Percentiles rank a stretch among this genome's conserved stretches.
Evolutionary conservation across 2,888 invertebrate species (phyloP).

Genomic region (Caenorhabditis virilis): DNA sequence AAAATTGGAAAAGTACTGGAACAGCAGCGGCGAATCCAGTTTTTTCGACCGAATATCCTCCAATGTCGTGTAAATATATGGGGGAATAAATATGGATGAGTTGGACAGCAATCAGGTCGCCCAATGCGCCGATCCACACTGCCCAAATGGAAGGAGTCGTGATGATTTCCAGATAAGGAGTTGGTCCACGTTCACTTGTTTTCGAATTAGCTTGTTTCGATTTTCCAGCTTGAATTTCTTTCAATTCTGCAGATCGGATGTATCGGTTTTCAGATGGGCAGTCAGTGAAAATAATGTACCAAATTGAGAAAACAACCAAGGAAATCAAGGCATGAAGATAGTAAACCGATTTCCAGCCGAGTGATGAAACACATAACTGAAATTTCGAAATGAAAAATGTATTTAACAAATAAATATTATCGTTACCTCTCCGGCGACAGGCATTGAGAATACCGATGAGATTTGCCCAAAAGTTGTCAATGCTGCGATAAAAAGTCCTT

Average conservation of each 20-base stretch:
- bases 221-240: constrained; percentile 38
- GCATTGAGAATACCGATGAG: constrained; percentile 52
- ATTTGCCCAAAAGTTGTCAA: constrained; percentile 49
- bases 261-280: constrained; percentile 30
- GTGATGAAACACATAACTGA: constrained; percentile 54
- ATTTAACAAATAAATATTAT: background rate
- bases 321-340: constrained; percentile 61
- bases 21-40: constrained; percentile 67
- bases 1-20: constrained; percentile 64
- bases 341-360: constrained; percentile 65
- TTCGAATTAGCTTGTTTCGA: constrained; percentile 2
- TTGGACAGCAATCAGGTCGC: constrained; percentile 66
- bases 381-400: background rate
- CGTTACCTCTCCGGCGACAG: constrained; percentile 47
- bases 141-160: constrained; percentile 65
- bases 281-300: constrained; percentile 44
- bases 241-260: constrained; percentile 23
- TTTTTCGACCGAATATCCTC: constrained; percentile 61
- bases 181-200: constrained; percentile 8
- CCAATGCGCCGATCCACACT: constrained; percentile 65
- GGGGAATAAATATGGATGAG: constrained; percentile 57
- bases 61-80: constrained; percentile 49
- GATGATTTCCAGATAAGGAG: constrained; percentile 60
- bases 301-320: constrained; percentile 50
- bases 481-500: constrained; percentile 46